Conservation (phyloP, 2,797 vertebrate species). For the Nyctalus aviator region DNA sequence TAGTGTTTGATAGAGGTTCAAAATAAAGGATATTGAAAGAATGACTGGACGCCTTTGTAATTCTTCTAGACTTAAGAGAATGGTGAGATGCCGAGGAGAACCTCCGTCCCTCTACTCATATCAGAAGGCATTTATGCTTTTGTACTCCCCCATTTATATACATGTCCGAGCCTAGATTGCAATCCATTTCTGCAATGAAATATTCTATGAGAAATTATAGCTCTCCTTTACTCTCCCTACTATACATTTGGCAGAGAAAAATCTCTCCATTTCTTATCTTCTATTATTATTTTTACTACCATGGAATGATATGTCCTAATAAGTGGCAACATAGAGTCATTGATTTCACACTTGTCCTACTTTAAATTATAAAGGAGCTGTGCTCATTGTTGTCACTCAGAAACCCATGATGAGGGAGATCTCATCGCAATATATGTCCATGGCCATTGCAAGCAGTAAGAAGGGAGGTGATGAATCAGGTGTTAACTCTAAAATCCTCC, state of each 20-base stretch:
- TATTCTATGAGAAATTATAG: neutral
- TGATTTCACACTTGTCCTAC: neutral
- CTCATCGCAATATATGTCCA: neutral
- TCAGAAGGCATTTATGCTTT: neutral
- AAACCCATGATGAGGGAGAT: neutral
- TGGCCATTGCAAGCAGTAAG: neutral
- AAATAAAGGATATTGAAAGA: neutral
- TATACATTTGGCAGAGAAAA: neutral
- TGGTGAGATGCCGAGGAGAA: neutral
- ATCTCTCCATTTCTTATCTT: neutral
- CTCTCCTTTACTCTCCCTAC: neutral
- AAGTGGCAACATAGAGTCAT: neutral
- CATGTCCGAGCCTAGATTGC: neutral
- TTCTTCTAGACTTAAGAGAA: neutral
- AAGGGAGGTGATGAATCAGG: neutral
- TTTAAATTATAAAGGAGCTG: neutral
- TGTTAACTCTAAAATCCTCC: neutral
- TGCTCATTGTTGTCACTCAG: neutral
- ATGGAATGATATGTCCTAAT: neutral
- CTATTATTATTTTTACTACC: neutral
- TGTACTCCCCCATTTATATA: neutral
- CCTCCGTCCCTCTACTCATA: neutral
- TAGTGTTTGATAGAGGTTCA: neutral
- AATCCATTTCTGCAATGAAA: neutral
- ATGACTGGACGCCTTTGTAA: neutral